Percentiles rank a stretch among this genome's conserved stretches.
phyloP scores from a whole-genome alignment of 1,140 invertebrate species.

The Dolichoris vasculosae region DNA sequence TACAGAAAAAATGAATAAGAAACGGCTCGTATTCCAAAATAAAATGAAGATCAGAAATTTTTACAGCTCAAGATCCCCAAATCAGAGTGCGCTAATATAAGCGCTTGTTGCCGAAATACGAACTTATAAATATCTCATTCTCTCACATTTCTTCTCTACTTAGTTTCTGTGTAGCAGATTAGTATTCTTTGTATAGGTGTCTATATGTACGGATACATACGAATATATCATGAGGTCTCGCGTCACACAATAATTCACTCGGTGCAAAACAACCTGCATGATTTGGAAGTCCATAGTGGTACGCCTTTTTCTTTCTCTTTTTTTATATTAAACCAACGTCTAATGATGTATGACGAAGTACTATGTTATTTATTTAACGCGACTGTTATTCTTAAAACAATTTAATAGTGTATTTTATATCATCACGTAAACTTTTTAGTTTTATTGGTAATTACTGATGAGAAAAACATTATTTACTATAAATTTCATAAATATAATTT shows the following conservation, averaged over 20 bases:
- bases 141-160: neutral
- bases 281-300: neutral
- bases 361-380: neutral
- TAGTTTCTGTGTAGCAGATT: neutral
- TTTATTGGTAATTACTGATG: too few species aligned
- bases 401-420: neutral
- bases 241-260: constrained; percentile 24
- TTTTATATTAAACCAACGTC: constrained; percentile 8
- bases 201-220: neutral
- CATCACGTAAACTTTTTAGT: too few species aligned
- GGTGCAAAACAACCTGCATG: neutral
- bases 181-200: too few species aligned
- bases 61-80: neutral
- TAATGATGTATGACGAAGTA: neutral
- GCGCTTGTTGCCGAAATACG: too few species aligned
- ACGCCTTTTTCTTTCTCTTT: neutral
- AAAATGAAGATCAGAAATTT: neutral
- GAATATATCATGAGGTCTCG: neutral
- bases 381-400: constrained; percentile 2
- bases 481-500: too few species aligned
- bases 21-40: neutral
- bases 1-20: neutral
- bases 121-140: constrained; percentile 28
- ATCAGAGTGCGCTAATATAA: neutral
- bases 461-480: too few species aligned